Evolutionary conservation across 2,888 invertebrate species (phyloP).

Genomic region (Parnassius mnemosyne): DNA sequence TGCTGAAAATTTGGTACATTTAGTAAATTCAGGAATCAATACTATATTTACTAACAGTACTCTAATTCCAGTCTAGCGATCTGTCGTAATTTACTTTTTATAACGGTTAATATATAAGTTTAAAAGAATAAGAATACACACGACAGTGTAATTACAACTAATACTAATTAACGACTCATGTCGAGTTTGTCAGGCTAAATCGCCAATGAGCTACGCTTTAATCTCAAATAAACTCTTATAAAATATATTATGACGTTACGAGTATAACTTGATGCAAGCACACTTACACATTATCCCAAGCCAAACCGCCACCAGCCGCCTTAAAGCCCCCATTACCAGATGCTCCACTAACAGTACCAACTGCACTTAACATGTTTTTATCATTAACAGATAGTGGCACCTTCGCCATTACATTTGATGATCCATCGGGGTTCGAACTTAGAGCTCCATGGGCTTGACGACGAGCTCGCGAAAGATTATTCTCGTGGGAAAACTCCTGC

Average conservation of each 20-base stretch:
- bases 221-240: no score
- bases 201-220: no score
- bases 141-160: not conserved
- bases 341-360: conserved; percentile 32
- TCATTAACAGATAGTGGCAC: conserved; percentile 34
- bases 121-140: not conserved
- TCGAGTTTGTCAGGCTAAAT: no score
- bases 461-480: conserved; percentile 17
- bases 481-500: not conserved
- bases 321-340: conserved; percentile 34
- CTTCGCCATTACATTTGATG: conserved; percentile 33
- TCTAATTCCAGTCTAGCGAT: not conserved
- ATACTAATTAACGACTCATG: not conserved
- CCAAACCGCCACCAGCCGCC: conserved; percentile 40
- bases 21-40: no score
- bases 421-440: conserved; percentile 38
- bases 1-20: conserved; percentile 27
- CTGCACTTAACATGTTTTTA: conserved; percentile 35
- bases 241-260: no score
- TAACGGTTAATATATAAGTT: not conserved
- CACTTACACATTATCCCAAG: conserved; percentile 45
- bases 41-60: not conserved
- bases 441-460: conserved; percentile 34
- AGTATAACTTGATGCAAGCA: not conserved
- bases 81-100: not conserved